Evolutionary conservation across 2,797 vertebrate genomes (phyloP).

Genomic region (Kryptopterus vitreolus): DNA sequence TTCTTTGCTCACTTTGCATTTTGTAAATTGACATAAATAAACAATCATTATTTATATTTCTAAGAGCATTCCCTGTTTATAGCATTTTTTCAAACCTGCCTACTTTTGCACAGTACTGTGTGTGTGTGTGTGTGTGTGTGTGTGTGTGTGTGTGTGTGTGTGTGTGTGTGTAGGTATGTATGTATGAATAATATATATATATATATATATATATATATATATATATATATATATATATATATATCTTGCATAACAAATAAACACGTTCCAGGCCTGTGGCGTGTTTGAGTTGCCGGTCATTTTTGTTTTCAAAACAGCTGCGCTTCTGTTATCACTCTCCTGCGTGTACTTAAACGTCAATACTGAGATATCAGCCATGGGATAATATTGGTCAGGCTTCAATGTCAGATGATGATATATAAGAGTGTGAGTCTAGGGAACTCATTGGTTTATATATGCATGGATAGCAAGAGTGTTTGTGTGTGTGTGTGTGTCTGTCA

Average conservation of each 20-base stretch:
- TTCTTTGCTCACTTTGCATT: too few relatives aligned
- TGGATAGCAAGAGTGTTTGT: not conserved
- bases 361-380: constrained; percentile 12
- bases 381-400: not conserved
- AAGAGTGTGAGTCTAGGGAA: constrained; percentile 1
- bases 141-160: too few relatives aligned
- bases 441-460: not conserved
- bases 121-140: too few relatives aligned
- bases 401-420: constrained; percentile 11
- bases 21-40: too few relatives aligned
- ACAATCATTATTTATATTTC: too few relatives aligned
- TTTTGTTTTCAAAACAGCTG: constrained; percentile 17
- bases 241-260: not conserved
- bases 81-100: too few relatives aligned
- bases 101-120: too few relatives aligned
- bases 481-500: constrained; percentile 19
- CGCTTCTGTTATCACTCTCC: constrained; percentile 8
- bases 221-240: too few relatives aligned
- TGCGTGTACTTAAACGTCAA: constrained; percentile 6
- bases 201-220: too few relatives aligned
- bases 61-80: too few relatives aligned
- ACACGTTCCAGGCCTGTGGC: not conserved
- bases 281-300: constrained; percentile 6
- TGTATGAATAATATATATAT: too few relatives aligned
- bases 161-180: too few relatives aligned